These are phyloP conservation scores for Butastur rufipennis DNA, from an alignment of 2,113 vertebrate species.

Conservation along the genomic window DNA sequence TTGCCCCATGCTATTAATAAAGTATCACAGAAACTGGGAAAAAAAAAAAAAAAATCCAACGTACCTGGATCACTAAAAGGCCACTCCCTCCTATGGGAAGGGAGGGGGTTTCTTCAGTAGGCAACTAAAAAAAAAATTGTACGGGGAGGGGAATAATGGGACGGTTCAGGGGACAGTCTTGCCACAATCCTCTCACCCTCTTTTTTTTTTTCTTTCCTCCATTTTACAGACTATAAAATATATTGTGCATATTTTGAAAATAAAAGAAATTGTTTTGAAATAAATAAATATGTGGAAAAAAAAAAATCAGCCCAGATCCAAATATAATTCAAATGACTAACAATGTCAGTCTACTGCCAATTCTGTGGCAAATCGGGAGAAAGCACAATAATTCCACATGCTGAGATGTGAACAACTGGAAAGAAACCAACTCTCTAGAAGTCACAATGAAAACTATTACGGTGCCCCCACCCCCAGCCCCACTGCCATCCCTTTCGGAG, in stretches of 20 bases:
- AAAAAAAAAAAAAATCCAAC: slow-evolving; percentile 23
- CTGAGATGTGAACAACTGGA: slow-evolving; percentile 65
- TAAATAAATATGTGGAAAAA: background rate
- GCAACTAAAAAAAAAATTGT: slow-evolving; percentile 12
- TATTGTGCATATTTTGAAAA: background rate
- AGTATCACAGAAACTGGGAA: background rate
- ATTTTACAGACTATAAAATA: slow-evolving; percentile 10
- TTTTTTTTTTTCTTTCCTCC: background rate
- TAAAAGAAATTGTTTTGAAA: background rate
- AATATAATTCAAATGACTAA: slow-evolving; percentile 23
- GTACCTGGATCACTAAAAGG: slow-evolving; percentile 49
- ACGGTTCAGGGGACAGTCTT: background rate
- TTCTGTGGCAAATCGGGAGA: slow-evolving; percentile 48
- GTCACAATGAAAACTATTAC: slow-evolving; percentile 52
- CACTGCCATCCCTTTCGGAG: background rate
- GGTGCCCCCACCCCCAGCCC: slow-evolving; percentile 17
- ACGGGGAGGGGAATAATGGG: background rate
- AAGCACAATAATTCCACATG: slow-evolving; percentile 24
- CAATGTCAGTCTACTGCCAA: slow-evolving; percentile 23
- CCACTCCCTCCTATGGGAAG: slow-evolving; percentile 39
- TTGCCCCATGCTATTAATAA: slow-evolving; percentile 37
- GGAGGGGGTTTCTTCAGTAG: slow-evolving; percentile 57
- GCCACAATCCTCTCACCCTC: background rate
- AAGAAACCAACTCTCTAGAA: slow-evolving; percentile 55
- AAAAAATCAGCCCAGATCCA: background rate